Percentiles rank a stretch among this genome's conserved stretches.
Conservation (phyloP, 92 coral and sea anemone species). For the Ricordea florida region DNA sequence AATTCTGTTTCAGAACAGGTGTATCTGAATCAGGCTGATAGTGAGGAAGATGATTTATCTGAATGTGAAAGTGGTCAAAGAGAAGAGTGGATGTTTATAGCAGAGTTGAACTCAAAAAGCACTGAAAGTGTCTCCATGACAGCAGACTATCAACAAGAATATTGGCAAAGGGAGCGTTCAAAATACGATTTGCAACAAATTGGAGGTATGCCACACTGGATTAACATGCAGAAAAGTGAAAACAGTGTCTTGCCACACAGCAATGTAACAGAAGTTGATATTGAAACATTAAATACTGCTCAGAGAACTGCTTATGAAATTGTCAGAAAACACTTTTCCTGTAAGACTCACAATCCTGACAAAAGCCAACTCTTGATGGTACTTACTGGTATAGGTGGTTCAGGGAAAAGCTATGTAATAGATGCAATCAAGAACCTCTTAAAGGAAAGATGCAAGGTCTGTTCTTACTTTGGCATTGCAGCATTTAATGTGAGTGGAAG, state of each 20-base stretch:
- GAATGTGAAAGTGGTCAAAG: slow-evolving; percentile 8
- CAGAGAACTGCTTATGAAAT: slow-evolving; percentile 49
- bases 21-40: not conserved
- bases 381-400: slow-evolving; percentile 47
- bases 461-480: slow-evolving; percentile 58
- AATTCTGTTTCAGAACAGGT: not conserved
- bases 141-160: too few relatives aligned
- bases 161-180: too few relatives aligned
- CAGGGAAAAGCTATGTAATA: slow-evolving; percentile 61
- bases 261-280: not conserved
- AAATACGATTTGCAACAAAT: too few relatives aligned
- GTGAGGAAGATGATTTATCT: not conserved
- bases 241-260: too few relatives aligned
- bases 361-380: slow-evolving; percentile 44
- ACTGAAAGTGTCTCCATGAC: too few relatives aligned
- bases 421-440: slow-evolving; percentile 30
- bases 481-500: slow-evolving; percentile 36
- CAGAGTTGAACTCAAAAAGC: slow-evolving; percentile 24
- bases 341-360: not conserved
- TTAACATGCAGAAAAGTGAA: too few relatives aligned
- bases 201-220: slow-evolving; percentile 55
- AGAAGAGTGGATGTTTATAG: slow-evolving; percentile 46
- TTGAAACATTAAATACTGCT: not conserved
- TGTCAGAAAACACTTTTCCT: slow-evolving; percentile 22
- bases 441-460: slow-evolving; percentile 32